Evolutionary conservation across 2,888 invertebrate genomes (phyloP).

Genomic region (Pomacea canaliculata): DNA sequence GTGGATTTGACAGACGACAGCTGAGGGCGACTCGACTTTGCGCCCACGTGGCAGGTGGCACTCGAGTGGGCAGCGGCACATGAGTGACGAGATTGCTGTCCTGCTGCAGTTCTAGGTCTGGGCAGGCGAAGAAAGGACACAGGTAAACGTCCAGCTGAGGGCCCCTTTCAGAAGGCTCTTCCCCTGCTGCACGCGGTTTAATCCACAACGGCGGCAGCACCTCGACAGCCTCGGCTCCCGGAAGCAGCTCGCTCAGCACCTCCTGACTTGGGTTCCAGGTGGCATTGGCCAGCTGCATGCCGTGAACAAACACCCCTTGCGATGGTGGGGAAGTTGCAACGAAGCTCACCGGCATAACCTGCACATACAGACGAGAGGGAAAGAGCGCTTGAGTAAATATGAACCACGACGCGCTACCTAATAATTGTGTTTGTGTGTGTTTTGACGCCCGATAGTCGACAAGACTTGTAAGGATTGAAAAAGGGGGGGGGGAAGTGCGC

Average conservation of each 20-base stretch:
- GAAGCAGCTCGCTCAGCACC: conserved; percentile 44
- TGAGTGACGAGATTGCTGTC: conserved; percentile 45
- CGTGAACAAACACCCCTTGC: conserved; percentile 57
- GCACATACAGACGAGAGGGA: conserved; percentile 26
- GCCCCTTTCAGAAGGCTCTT: background rate
- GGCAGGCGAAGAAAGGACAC: conserved; percentile 54
- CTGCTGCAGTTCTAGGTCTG: conserved; percentile 42
- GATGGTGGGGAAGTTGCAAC: conserved; percentile 48
- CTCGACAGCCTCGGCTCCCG: conserved; percentile 39
- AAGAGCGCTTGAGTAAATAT: too few relatives aligned
- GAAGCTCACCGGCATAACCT: conserved; percentile 60
- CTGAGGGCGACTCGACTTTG: conserved; percentile 42
- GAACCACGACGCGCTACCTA: too few relatives aligned
- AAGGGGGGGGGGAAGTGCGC: too few relatives aligned
- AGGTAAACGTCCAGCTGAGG: conserved; percentile 31
- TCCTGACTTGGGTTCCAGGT: conserved; percentile 56
- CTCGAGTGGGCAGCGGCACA: conserved; percentile 49
- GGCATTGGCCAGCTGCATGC: conserved; percentile 60
- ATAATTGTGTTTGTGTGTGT: too few relatives aligned
- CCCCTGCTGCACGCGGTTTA: conserved; percentile 39
- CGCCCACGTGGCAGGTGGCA: conserved; percentile 46
- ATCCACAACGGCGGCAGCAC: conserved; percentile 60
- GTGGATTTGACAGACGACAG: background rate
- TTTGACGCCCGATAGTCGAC: too few relatives aligned
- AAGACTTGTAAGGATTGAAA: too few relatives aligned